Evolutionary conservation across 1,140 invertebrate species (phyloP).

Genomic region (Chrysopa pallens): DNA sequence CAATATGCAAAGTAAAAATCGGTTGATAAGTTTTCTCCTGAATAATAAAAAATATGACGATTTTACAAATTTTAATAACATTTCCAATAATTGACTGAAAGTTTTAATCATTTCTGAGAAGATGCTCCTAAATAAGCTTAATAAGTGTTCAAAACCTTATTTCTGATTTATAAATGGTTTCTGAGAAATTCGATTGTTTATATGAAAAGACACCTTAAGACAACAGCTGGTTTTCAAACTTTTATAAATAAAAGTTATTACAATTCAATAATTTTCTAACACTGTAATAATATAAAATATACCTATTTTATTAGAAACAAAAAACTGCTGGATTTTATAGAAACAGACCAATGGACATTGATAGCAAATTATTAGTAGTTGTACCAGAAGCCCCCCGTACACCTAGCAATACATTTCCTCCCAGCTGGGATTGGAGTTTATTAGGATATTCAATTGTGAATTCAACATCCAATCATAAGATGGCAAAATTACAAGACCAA

Average conservation of each 20-base stretch:
- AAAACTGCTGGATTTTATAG: slow-evolving; percentile 63
- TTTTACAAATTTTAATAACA: too few relatives aligned
- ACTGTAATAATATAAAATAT: slow-evolving; percentile 2
- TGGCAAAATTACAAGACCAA: slow-evolving; percentile 23
- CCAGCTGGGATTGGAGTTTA: slow-evolving; percentile 54
- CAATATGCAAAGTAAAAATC: too few relatives aligned
- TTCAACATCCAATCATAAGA: slow-evolving; percentile 25
- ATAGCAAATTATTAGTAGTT: slow-evolving; percentile 40
- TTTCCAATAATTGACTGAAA: too few relatives aligned
- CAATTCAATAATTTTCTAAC: background rate
- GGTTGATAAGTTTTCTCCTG: too few relatives aligned
- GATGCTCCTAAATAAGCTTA: too few relatives aligned
- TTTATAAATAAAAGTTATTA: background rate
- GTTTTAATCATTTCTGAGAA: too few relatives aligned
- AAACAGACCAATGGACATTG: slow-evolving; percentile 53
- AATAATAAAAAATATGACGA: too few relatives aligned
- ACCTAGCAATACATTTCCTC: slow-evolving; percentile 41
- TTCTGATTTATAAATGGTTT: too few relatives aligned
- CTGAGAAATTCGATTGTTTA: too few relatives aligned
- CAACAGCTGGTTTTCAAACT: too few relatives aligned
- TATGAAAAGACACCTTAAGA: too few relatives aligned
- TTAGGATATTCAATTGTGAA: slow-evolving; percentile 23
- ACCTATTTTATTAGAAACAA: slow-evolving; percentile 44
- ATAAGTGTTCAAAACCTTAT: too few relatives aligned
- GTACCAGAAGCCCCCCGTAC: slow-evolving; percentile 64